Percentiles rank a stretch among this genome's conserved stretches.
phyloP scores from a whole-genome alignment of 2,797 vertebrate species.

The Poeciliopsis turneri region DNA sequence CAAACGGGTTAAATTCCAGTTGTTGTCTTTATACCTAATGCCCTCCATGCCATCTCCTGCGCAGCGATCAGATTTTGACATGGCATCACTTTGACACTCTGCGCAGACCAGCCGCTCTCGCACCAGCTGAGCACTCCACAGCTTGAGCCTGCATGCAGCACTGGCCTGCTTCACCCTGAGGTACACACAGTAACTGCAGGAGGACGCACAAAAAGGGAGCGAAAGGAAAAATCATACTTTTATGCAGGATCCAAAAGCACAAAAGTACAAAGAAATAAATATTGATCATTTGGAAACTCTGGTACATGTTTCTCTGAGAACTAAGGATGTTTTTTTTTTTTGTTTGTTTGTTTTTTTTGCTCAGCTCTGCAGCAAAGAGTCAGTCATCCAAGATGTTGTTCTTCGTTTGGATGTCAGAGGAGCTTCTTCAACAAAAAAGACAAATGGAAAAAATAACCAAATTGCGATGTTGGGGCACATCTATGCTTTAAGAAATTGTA shows the following conservation, averaged over 20 bases:
- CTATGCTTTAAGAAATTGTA: constrained; percentile 2
- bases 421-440: constrained; percentile 17
- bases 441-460: constrained; percentile 12
- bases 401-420: not conserved
- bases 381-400: constrained; percentile 4
- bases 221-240: not conserved
- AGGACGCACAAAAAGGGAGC: constrained; percentile 7
- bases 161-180: constrained; percentile 84
- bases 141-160: constrained; percentile 72
- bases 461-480: not conserved
- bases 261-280: not conserved
- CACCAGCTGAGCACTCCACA: constrained; percentile 83
- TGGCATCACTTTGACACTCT: constrained; percentile 80
- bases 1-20: not conserved
- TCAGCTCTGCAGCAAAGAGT: constrained; percentile 6
- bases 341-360: not conserved
- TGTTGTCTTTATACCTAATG: constrained; percentile 75
- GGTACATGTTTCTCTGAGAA: not conserved
- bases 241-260: not conserved
- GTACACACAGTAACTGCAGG: constrained; percentile 84
- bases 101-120: constrained; percentile 80
- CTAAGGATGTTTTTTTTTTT: not conserved
- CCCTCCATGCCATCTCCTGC: constrained; percentile 79
- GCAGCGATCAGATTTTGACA: constrained; percentile 76
- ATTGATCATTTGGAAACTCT: constrained; percentile 2